These are phyloP conservation scores for Melinaea marsaeus DNA, from an alignment of 2,888 invertebrate genomes.

Conservation along the genomic window DNA sequence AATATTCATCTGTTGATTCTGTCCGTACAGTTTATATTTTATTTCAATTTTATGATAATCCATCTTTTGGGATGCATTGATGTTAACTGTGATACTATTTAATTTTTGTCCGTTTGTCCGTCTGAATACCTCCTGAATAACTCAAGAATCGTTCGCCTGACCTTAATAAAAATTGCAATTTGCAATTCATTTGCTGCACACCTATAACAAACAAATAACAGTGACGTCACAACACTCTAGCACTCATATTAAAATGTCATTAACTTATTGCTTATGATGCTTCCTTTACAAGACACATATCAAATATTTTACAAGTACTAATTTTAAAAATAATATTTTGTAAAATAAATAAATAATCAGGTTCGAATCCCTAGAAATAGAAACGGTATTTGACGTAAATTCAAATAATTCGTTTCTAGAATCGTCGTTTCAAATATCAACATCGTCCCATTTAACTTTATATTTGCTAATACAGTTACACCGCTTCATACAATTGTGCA, in stretches of 20 bases:
- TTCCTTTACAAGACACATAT: conserved; percentile 13
- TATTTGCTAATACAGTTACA: conserved; percentile 20
- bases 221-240: conserved; percentile 5
- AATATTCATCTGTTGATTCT: too few species aligned
- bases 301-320: not conserved
- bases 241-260: conserved; percentile 33
- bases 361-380: not conserved
- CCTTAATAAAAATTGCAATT: not conserved
- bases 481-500: conserved; percentile 2
- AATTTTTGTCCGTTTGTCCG: too few species aligned
- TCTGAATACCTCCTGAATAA: too few species aligned
- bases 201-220: conserved; percentile 10
- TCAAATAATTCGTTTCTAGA: not conserved
- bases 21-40: too few species aligned
- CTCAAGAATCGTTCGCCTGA: too few species aligned
- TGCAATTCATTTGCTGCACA: not conserved
- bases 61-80: too few species aligned
- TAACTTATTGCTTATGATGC: conserved; percentile 30
- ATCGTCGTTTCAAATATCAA: conserved; percentile 11
- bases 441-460: conserved; percentile 13
- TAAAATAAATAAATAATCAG: not conserved
- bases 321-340: not conserved
- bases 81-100: too few species aligned
- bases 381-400: conserved; percentile 1
- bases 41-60: too few species aligned